These are phyloP conservation scores for Trogon melanurus DNA, from an alignment of 2,113 vertebrate species.

Conservation along the genomic window DNA sequence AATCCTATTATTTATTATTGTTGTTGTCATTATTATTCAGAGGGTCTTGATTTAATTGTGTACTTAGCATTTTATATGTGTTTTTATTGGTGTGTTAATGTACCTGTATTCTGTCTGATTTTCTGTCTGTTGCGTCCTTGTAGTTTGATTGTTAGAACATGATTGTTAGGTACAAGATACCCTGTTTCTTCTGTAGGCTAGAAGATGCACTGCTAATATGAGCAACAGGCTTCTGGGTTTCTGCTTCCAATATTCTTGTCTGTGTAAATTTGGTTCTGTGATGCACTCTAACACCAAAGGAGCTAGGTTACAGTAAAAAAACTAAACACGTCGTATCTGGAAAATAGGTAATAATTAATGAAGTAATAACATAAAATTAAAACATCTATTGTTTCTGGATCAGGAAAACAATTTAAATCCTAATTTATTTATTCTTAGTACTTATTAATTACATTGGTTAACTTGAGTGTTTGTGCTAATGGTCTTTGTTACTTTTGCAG, in stretches of 20 bases:
- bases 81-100: background rate
- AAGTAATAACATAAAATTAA: background rate
- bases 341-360: background rate
- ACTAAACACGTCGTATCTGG: background rate
- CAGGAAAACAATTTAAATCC: background rate
- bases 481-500: conserved; percentile 72
- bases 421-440: background rate
- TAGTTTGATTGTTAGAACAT: background rate
- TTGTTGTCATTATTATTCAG: background rate
- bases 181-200: background rate
- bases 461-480: background rate
- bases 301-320: background rate
- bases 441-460: background rate
- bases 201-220: background rate
- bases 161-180: background rate
- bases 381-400: background rate
- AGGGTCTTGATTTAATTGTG: background rate
- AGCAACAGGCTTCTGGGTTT: background rate
- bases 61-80: background rate
- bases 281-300: background rate
- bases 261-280: background rate
- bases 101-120: background rate
- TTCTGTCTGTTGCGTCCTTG: background rate
- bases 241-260: background rate
- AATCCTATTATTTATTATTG: background rate